phyloP scores from a whole-genome alignment of 2,888 invertebrate species.

The Marasmarcha lunaedactyla region DNA sequence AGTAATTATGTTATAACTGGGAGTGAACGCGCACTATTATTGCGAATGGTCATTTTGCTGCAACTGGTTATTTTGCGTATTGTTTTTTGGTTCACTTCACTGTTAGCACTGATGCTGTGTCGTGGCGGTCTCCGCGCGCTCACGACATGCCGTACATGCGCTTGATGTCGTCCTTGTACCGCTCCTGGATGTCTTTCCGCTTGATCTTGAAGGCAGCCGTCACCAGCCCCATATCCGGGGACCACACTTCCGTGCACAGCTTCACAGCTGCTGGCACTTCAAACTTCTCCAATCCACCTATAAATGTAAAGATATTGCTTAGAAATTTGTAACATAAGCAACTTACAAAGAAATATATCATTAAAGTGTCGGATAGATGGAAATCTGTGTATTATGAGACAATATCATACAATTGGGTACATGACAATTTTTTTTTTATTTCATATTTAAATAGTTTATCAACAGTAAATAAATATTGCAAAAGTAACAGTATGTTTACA shows the following conservation, averaged over 20 bases:
- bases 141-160: constrained; percentile 91
- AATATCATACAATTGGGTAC: no score
- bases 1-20: no score
- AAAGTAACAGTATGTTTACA: no score
- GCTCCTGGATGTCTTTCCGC: constrained; percentile 94
- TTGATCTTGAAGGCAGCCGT: constrained; percentile 99
- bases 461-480: no score
- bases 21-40: no score
- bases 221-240: constrained; percentile 96
- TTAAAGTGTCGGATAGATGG: no score
- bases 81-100: background rate
- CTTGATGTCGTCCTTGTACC: constrained; percentile 92
- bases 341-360: no score
- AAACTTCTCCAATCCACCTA: constrained; percentile 90
- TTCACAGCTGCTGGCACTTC: constrained; percentile 93
- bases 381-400: no score
- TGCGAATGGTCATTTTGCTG: no score
- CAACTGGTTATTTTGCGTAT: background rate
- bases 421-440: no score
- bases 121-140: constrained; percentile 37
- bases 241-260: constrained; percentile 94
- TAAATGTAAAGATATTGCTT: background rate
- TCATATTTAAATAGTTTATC: no score
- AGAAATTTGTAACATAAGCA: constrained; percentile 15
- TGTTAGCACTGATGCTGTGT: no score